Percentiles rank a stretch among this genome's conserved stretches.
Evolutionary conservation across 2,888 invertebrate species (phyloP).

Genomic region (Drosophila atripex): DNA sequence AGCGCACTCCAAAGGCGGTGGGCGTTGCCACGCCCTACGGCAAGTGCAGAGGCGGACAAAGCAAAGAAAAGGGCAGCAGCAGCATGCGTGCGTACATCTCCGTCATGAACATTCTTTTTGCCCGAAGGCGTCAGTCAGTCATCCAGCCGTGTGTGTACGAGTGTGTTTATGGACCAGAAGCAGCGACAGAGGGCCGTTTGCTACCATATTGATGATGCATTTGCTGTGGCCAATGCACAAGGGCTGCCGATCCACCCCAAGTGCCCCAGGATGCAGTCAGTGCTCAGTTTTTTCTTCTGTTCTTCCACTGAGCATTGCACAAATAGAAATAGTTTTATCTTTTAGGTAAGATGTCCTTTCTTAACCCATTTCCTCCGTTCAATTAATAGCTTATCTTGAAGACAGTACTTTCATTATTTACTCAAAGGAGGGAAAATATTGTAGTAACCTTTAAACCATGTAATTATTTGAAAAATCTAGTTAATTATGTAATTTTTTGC

Average conservation of each 20-base stretch:
- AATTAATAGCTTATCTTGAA: no score
- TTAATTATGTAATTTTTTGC: not conserved
- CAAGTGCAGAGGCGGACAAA: slow-evolving; percentile 49
- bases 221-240: slow-evolving; percentile 63
- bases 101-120: slow-evolving; percentile 23
- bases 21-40: slow-evolving; percentile 18
- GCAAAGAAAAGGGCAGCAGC: slow-evolving; percentile 21
- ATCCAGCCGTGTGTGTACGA: slow-evolving; percentile 7
- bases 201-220: slow-evolving; percentile 75
- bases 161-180: slow-evolving; percentile 23
- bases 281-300: slow-evolving; percentile 44
- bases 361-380: no score
- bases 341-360: not conserved
- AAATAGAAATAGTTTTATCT: not conserved
- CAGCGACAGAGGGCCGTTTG: not conserved
- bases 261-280: not conserved
- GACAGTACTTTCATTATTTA: no score
- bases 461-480: not conserved
- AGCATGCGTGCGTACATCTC: slow-evolving; percentile 39
- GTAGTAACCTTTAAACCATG: no score
- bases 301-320: slow-evolving; percentile 7
- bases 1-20: slow-evolving; percentile 14
- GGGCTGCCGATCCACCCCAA: slow-evolving; percentile 24
- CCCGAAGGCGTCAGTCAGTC: slow-evolving; percentile 39
- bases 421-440: no score